Evolutionary conservation across 2,888 invertebrate species (phyloP), one percentile per base, ranked within the genome.

Genomic region (Lordiphosa andalusiaca): DNA sequence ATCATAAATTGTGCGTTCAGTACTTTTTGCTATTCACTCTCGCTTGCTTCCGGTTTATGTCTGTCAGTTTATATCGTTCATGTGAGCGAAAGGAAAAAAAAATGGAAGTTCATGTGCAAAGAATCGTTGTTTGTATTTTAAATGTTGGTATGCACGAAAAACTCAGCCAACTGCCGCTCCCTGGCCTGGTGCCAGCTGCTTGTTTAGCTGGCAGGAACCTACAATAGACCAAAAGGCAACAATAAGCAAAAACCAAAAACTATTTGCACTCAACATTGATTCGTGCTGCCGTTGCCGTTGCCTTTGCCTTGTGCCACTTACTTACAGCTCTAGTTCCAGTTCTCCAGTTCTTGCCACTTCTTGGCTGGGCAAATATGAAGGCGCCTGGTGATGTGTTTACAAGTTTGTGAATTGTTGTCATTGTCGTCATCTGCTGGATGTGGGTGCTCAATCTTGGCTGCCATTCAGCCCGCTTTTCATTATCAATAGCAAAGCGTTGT

Each of bases 391-490:
- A 72, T 66, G 66, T 83, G 85, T 77, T 77, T 77, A 85, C 85
- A 85, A 69, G 61, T 83, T 63, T 80, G 84, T 60, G 84, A 83
- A 85, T 75, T 69, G 85, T 74, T 82, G 81, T 83, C 85, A 76
- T 71, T 69, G 85, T 71, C 84, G 76, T 75, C 85, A 84, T 60
- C 75, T 33, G 33, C 33, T 47, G 40, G 21, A 23, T 49, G 13
- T 44, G 30, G 36, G n/a, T 36, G n/a, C 25, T n/a, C 37, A 38
- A 50, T 67, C 37, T 49, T 63, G 50, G 60, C 50, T 60, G 59
- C 42, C 50, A 49, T 54, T 58, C 63, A 50, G 54, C 62, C 80
- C 57, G 71, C 74, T 75, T 82, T 84, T 76, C 85, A 84, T 76
- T 76, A 76, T 62, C 85, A 76, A 84, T 54, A 37, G 60, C 71